These are phyloP conservation scores for Coregonus ussuriensis DNA, from an alignment of 2,797 vertebrate species.

Conservation along the genomic window DNA sequence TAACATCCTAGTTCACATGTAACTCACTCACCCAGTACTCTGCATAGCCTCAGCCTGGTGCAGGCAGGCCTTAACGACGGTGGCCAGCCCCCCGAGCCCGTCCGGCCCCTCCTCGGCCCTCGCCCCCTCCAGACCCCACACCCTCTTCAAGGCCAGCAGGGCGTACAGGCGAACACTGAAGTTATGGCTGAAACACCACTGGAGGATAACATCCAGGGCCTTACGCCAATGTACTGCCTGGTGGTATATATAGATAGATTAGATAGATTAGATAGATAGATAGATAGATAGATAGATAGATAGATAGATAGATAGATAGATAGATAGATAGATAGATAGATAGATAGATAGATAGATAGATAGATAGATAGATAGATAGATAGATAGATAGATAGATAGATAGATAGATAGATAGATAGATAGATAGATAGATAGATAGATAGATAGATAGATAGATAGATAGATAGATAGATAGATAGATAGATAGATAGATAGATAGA, in stretches of 20 bases:
- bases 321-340: neutral
- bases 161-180: slow-evolving; percentile 94
- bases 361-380: neutral
- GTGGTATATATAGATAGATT: too few relatives aligned
- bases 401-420: neutral
- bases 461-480: neutral
- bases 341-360: neutral
- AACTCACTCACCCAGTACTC: slow-evolving; percentile 79
- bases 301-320: neutral
- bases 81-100: slow-evolving; percentile 74
- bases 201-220: slow-evolving; percentile 82
- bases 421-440: neutral
- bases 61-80: slow-evolving; percentile 86
- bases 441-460: neutral
- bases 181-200: slow-evolving; percentile 93
- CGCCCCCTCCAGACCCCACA: slow-evolving; percentile 81
- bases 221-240: slow-evolving; percentile 75
- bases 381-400: neutral
- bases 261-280: too few relatives aligned
- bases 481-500: neutral
- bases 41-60: slow-evolving; percentile 88
- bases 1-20: neutral
- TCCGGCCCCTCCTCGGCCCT: slow-evolving; percentile 22
- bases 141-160: slow-evolving; percentile 86
- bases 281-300: neutral